Evolutionary conservation across 2,888 invertebrate genomes (phyloP).

Genomic region (Crioceris asparagi): DNA sequence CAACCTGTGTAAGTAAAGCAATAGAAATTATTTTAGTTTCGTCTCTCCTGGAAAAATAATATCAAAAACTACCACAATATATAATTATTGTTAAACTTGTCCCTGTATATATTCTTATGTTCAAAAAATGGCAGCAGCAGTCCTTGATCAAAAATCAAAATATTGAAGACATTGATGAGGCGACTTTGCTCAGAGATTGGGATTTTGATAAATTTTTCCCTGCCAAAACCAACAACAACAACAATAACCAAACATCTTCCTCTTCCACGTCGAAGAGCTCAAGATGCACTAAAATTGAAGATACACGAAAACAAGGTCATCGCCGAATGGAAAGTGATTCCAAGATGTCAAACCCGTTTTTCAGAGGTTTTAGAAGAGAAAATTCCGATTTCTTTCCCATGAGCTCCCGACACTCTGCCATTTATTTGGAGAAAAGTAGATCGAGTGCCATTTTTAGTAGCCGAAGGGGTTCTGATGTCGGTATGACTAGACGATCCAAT

Average conservation of each 20-base stretch:
- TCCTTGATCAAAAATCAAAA: conserved; percentile 37
- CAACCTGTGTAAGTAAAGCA: too few species aligned
- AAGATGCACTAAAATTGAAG: conserved; percentile 28
- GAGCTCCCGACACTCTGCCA: conserved; percentile 66
- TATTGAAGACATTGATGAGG: conserved; percentile 52
- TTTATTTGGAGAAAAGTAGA: conserved; percentile 45
- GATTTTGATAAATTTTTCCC: conserved; percentile 80
- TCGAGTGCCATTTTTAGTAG: conserved; percentile 63
- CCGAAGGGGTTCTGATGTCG: conserved; percentile 46
- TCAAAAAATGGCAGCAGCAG: conserved; percentile 36
- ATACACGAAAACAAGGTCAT: conserved; percentile 38
- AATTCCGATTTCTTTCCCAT: conserved; percentile 76
- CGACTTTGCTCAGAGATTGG: conserved; percentile 75
- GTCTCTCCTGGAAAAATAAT: too few species aligned
- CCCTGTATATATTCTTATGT: conserved; percentile 19
- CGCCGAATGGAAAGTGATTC: conserved; percentile 65
- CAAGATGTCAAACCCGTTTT: conserved; percentile 57
- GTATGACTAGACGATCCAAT: conserved; percentile 42
- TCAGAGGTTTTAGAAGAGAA: conserved; percentile 70
- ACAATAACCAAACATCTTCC: conserved; percentile 22
- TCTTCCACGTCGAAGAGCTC: conserved; percentile 33
- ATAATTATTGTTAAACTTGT: too few species aligned
- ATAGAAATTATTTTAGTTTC: too few species aligned
- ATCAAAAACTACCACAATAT: too few species aligned
- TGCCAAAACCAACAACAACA: conserved; percentile 9